Evolutionary conservation across 2,113 vertebrate genomes (phyloP).

Genomic region (Thalassoma bifasciatum): DNA sequence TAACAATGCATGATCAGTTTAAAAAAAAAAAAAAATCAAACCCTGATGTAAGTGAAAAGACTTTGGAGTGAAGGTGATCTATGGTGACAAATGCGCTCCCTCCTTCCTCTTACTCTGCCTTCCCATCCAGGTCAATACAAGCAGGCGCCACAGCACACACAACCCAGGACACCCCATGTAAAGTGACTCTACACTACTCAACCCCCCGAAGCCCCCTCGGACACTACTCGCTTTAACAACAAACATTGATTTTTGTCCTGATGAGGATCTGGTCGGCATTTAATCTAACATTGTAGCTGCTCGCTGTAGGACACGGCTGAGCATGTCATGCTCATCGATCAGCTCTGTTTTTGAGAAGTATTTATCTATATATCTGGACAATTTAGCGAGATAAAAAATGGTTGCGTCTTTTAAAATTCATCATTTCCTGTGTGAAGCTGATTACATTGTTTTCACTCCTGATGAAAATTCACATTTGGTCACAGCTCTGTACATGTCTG

Average conservation of each 20-base stretch:
- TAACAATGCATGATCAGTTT: background rate
- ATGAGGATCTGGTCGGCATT: slow-evolving; percentile 94
- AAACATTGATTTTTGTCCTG: slow-evolving; percentile 92
- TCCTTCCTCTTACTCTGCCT: slow-evolving; percentile 35
- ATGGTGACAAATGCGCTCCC: slow-evolving; percentile 48
- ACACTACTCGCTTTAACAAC: slow-evolving; percentile 87
- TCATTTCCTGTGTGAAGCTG: slow-evolving; percentile 88
- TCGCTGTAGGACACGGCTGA: slow-evolving; percentile 91
- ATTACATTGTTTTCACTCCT: slow-evolving; percentile 84
- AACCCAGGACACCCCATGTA: slow-evolving; percentile 83
- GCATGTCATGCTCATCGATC: slow-evolving; percentile 94
- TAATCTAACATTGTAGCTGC: slow-evolving; percentile 97
- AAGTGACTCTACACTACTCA: slow-evolving; percentile 84
- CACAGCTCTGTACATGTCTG: slow-evolving; percentile 86
- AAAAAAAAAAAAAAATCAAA: slow-evolving; percentile 16
- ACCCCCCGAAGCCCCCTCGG: slow-evolving; percentile 67
- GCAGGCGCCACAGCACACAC: slow-evolving; percentile 88
- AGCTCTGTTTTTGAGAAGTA: slow-evolving; percentile 38
- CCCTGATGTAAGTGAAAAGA: slow-evolving; percentile 14
- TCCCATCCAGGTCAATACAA: slow-evolving; percentile 88
- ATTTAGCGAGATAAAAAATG: too few relatives aligned
- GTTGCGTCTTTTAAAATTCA: slow-evolving; percentile 33
- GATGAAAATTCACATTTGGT: slow-evolving; percentile 96
- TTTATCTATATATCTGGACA: slow-evolving; percentile 1
- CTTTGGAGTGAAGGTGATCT: slow-evolving; percentile 10